These are phyloP conservation scores for Lasaia peninsularis DNA, from an alignment of 1,140 invertebrate genomes.

Conservation along the genomic window DNA sequence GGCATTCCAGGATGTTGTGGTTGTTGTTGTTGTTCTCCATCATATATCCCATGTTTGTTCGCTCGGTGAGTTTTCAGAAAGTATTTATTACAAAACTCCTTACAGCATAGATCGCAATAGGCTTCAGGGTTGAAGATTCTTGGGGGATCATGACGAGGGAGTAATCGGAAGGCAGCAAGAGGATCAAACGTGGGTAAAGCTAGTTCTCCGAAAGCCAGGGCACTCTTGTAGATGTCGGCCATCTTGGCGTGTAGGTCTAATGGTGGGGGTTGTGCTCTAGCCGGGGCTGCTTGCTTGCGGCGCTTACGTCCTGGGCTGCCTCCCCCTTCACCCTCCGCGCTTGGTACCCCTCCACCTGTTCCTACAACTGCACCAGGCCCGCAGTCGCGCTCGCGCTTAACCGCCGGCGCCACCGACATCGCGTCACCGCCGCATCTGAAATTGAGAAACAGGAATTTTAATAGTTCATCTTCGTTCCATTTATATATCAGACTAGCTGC, in stretches of 20 bases:
- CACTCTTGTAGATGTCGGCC: conserved; percentile 75
- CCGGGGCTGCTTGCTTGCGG: conserved; percentile 70
- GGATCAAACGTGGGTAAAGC: conserved; percentile 69
- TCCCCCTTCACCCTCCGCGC: conserved; percentile 54
- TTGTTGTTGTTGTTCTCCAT: conserved; percentile 57
- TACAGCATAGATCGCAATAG: conserved; percentile 98
- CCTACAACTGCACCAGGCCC: conserved; percentile 40
- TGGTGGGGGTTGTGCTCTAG: conserved; percentile 49
- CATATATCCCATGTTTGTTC: conserved; percentile 95
- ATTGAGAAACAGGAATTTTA: conserved; percentile 25
- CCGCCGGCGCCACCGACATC: conserved; percentile 72
- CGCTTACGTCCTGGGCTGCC: conserved; percentile 63
- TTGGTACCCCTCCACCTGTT: conserved; percentile 44
- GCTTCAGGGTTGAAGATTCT: conserved; percentile 96
- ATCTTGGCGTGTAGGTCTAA: conserved; percentile 73
- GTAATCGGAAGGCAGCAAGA: conserved; percentile 74
- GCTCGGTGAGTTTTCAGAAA: conserved; percentile 98
- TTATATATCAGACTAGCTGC: no score
- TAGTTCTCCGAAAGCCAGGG: conserved; percentile 71
- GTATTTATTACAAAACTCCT: conserved; percentile 99
- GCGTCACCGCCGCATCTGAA: conserved; percentile 75
- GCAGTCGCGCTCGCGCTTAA: conserved; percentile 71
- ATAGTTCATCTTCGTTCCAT: no score
- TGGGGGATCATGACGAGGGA: conserved; percentile 81
- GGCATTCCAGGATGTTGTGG: conserved; percentile 71